Percentiles rank a stretch among this genome's conserved stretches.
phyloP scores from a whole-genome alignment of 2,113 vertebrate genomes.

The Rhagologus leucostigma region DNA sequence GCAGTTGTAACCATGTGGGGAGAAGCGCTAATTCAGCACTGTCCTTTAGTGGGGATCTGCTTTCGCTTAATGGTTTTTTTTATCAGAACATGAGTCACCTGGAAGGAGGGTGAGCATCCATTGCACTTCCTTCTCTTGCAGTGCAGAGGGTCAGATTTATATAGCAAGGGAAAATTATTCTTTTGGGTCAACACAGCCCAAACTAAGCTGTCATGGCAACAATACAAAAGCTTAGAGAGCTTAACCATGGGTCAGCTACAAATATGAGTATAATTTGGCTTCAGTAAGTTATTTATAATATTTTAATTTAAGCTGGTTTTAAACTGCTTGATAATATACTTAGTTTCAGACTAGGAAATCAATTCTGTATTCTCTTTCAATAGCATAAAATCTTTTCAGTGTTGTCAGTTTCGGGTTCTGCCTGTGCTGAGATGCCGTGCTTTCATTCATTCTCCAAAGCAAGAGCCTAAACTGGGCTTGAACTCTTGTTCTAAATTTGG shows the following conservation, averaged over 20 bases:
- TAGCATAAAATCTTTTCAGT: background rate
- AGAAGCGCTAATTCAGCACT: background rate
- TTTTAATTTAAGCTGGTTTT: background rate
- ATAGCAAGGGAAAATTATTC: background rate
- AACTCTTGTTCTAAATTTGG: background rate
- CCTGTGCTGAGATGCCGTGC: background rate
- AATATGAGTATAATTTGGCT: background rate
- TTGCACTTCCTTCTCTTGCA: background rate
- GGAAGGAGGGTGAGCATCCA: background rate
- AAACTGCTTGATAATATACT: background rate
- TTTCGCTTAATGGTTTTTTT: background rate
- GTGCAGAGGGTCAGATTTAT: background rate
- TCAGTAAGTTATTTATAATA: background rate
- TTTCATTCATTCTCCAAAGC: background rate
- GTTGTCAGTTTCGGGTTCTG: background rate
- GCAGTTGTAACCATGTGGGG: background rate
- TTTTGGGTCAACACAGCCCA: background rate
- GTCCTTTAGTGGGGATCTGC: background rate
- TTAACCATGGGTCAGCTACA: background rate
- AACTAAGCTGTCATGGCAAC: constrained; percentile 10
- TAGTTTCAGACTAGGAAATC: background rate
- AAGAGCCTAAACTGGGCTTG: background rate
- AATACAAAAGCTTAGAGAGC: background rate
- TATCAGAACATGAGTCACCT: background rate
- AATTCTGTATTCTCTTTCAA: background rate